phyloP scores from a whole-genome alignment of 1,140 invertebrate species.

The Latrodectus geometricus region DNA sequence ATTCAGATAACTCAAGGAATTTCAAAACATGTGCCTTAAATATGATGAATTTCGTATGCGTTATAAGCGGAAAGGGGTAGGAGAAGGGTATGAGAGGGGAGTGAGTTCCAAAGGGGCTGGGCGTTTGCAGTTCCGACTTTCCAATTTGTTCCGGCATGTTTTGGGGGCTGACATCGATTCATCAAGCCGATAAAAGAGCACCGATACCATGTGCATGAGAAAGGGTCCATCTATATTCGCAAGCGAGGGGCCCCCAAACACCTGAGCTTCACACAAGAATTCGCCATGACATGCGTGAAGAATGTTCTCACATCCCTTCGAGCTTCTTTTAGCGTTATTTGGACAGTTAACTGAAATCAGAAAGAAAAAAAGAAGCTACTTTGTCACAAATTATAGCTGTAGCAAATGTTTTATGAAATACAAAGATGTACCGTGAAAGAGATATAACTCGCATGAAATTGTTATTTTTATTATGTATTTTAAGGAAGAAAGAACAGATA shows the following conservation, averaged over 20 bases:
- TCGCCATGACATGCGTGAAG: neutral
- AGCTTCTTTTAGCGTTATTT: too few species aligned
- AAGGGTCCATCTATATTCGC: neutral
- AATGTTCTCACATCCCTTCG: neutral
- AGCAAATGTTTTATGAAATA: too few species aligned
- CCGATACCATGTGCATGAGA: slow-evolving; percentile 18
- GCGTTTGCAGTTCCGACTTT: slow-evolving; percentile 45
- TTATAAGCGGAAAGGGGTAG: neutral
- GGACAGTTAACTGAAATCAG: too few species aligned
- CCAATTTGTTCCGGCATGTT: slow-evolving; percentile 40
- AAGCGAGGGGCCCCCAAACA: neutral
- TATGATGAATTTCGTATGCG: too few species aligned
- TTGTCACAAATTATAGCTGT: too few species aligned
- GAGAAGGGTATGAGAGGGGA: neutral
- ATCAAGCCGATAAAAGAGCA: slow-evolving; percentile 59
- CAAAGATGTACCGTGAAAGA: too few species aligned
- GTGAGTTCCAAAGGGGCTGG: neutral
- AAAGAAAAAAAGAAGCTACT: too few species aligned
- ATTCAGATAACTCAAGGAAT: too few species aligned
- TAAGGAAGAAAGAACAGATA: too few species aligned
- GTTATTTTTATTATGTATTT: too few species aligned
- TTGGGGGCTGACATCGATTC: slow-evolving; percentile 41
- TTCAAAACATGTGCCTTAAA: too few species aligned
- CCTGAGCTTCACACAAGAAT: slow-evolving; percentile 14
- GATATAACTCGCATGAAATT: too few species aligned